phyloP scores from a whole-genome alignment of 2,113 vertebrate species.

The Hydropotes inermis region DNA sequence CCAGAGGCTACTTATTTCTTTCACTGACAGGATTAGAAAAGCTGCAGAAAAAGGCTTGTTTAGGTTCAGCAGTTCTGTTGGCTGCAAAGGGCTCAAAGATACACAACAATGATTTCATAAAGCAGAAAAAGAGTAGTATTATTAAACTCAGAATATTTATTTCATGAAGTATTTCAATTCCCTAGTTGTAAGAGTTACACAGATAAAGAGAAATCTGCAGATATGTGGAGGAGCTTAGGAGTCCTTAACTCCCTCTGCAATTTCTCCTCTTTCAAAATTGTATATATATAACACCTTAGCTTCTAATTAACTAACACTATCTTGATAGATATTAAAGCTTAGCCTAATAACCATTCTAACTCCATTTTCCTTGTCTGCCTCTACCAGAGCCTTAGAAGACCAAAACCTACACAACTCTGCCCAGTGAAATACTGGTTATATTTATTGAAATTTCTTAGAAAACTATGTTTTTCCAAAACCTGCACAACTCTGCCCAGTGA shows the following conservation, averaged over 20 bases:
- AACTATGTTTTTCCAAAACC: neutral
- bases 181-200: neutral
- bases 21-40: neutral
- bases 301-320: neutral
- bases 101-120: neutral
- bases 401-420: neutral
- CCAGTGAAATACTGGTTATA: neutral
- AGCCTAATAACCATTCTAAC: neutral
- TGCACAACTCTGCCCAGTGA: too few relatives aligned
- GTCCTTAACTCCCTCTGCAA: neutral
- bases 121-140: neutral
- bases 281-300: neutral
- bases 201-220: neutral
- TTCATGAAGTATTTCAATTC: neutral
- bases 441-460: neutral
- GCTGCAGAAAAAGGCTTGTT: neutral
- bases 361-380: neutral
- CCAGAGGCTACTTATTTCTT: neutral
- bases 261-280: slow-evolving; percentile 14
- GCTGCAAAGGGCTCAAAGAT: neutral
- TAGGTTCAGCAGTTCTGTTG: neutral
- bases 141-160: neutral
- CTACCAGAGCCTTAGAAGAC: neutral
- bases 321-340: neutral
- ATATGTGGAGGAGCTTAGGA: neutral